Evolutionary conservation across 1,140 invertebrate species (phyloP), one percentile per base, ranked within the genome.

Genomic region (Mycetomoellerius zeteki): DNA sequence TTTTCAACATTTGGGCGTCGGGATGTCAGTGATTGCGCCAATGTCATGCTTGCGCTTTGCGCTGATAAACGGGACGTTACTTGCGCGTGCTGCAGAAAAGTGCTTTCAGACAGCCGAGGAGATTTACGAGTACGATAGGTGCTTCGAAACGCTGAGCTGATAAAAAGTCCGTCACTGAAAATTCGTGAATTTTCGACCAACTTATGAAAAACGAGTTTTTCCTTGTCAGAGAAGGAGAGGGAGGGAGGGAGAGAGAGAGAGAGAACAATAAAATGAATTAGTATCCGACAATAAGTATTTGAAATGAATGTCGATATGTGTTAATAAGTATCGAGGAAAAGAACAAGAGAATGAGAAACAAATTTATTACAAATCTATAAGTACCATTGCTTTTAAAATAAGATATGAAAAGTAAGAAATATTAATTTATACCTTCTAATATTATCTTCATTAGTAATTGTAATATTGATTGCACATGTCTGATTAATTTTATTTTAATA

Each of bases 31-130:
- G 86, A 90, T 85, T 73, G 56, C 62, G 62, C 64, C 69, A 90
- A 89, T 78, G 85, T 73, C 88, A 87, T 80, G 86, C 88, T 56
- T 75, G 88, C 58, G 75, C 72, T 71, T 52, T 67, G 87, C 65
- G 77, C 85, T 89, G 89, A 90, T 90, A 90, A 90, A 89, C 89
- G 88, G 73, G 64, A 72, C 58, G 88, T 89, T 82, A 86, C 89
- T 89, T 77, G 88, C 50, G 64, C 73, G 75, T 64, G 81, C 80
- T 72, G 85, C 27, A 77, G 85, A 89, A 90, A 90, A 90, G 86
- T 90, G 88, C 76, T 84, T 81, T 89, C 80, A 89, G 88, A 89
- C 89, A 89, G 71, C 85, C 71, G 56, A 24, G 76, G 65, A 81
- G 71, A 89, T 90, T 86, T 89, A 86, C 62, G 76, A 64, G 84